These are phyloP conservation scores for Pteropus alecto DNA, from an alignment of 2,113 vertebrate species.

Conservation along the genomic window DNA sequence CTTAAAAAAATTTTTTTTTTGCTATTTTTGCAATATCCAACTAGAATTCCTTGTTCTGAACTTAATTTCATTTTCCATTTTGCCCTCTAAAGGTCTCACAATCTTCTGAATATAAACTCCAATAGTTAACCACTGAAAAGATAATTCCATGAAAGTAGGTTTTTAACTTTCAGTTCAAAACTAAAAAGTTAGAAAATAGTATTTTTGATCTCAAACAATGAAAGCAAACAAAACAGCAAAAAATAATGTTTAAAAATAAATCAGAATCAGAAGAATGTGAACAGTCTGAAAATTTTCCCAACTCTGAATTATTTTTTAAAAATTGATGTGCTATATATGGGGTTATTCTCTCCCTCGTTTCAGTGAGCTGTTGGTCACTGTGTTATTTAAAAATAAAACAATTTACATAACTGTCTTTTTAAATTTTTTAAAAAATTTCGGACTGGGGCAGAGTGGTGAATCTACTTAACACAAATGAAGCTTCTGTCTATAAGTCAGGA, in stretches of 20 bases:
- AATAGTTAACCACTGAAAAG: background rate
- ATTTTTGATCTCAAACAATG: background rate
- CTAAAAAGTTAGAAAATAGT: background rate
- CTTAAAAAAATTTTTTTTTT: background rate
- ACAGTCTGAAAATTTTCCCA: background rate
- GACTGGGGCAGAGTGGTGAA: too few species aligned
- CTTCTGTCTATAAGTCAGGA: background rate
- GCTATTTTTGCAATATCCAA: constrained; percentile 43
- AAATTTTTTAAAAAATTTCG: too few species aligned
- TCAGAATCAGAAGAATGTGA: background rate
- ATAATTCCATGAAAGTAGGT: background rate
- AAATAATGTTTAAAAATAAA: background rate
- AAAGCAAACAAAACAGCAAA: constrained; percentile 8
- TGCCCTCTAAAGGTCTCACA: background rate
- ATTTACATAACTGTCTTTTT: too few species aligned
- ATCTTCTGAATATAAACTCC: background rate
- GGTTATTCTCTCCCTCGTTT: background rate
- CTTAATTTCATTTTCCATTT: constrained; percentile 44
- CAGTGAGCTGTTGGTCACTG: too few species aligned
- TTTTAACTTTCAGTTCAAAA: constrained; percentile 17
- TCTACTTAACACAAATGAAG: too few species aligned
- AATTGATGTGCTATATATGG: background rate
- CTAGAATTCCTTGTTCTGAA: background rate
- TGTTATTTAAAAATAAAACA: too few species aligned
- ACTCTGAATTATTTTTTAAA: background rate